Evolutionary conservation across 1,140 invertebrate genomes (phyloP).

Genomic region (Caenorhabditis remanei): DNA sequence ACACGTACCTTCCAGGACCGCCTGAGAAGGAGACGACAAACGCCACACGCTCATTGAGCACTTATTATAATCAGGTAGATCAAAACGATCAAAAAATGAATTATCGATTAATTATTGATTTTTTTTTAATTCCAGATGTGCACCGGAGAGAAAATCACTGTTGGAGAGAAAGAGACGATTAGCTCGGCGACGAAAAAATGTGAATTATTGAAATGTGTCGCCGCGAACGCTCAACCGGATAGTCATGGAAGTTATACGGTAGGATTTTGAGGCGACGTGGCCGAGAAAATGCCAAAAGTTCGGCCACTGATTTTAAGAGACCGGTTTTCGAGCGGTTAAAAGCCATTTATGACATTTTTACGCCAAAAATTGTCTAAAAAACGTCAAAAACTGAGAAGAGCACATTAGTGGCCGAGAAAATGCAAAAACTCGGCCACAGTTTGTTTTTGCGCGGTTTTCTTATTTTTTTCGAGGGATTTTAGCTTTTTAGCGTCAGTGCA

Average conservation of each 20-base stretch:
- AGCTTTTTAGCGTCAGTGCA: no score
- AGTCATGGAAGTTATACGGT: conserved; percentile 42
- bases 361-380: no score
- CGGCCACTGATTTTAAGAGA: no score
- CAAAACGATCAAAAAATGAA: not conserved
- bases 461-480: no score
- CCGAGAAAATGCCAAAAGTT: no score
- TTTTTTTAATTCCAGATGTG: not conserved
- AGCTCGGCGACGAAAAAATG: conserved; percentile 40
- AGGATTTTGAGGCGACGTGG: not conserved
- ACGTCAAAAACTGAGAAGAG: no score
- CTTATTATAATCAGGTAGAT: conserved; percentile 37
- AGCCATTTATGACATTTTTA: no score
- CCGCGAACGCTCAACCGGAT: conserved; percentile 10
- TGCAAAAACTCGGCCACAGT: no score
- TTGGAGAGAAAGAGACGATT: conserved; percentile 38
- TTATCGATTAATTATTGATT: no score
- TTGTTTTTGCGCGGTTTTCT: no score
- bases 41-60: conserved; percentile 21
- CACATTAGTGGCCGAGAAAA: no score
- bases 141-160: conserved; percentile 12
- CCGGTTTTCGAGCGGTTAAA: no score
- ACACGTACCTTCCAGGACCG: conserved; percentile 48
- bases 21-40: conserved; percentile 23
- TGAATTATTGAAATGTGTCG: conserved; percentile 38